Percentiles rank a stretch among this genome's conserved stretches.
Evolutionary conservation across 1,140 invertebrate species (phyloP).

Genomic region (Thrips palmi): DNA sequence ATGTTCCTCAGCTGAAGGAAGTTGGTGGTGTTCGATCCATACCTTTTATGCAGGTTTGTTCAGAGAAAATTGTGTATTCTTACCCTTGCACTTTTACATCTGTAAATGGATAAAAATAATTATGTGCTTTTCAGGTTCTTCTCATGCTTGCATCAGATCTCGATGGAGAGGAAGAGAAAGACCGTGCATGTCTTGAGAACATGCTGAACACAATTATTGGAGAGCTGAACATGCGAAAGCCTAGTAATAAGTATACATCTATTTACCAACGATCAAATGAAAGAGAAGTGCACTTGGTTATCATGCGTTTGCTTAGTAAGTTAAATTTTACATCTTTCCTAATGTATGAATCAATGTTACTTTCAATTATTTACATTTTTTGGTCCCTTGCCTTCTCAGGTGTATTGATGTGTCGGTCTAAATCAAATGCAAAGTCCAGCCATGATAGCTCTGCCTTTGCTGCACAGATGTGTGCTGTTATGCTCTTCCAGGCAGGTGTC

Average conservation of each 20-base stretch:
- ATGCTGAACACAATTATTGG: constrained; percentile 53
- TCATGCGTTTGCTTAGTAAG: constrained; percentile 62
- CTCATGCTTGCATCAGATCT: constrained; percentile 81
- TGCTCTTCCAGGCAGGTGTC: constrained; percentile 56
- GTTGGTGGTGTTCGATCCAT: constrained; percentile 66
- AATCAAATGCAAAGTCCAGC: constrained; percentile 32
- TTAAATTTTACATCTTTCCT: constrained; percentile 19
- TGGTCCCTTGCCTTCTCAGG: constrained; percentile 26
- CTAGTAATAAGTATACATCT: constrained; percentile 28
- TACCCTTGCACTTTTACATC: constrained; percentile 1
- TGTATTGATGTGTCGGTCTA: constrained; percentile 61
- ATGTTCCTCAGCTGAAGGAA: constrained; percentile 36
- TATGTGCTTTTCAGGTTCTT: constrained; percentile 38
- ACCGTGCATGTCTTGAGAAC: constrained; percentile 53
- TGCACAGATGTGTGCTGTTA: constrained; percentile 53
- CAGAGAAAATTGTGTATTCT: background rate
- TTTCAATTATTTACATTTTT: background rate
- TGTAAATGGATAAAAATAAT: constrained; percentile 3
- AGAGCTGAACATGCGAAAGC: constrained; percentile 55
- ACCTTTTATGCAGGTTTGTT: constrained; percentile 65
- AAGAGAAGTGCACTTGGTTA: constrained; percentile 68
- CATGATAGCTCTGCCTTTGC: constrained; percentile 47
- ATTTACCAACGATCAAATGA: constrained; percentile 38
- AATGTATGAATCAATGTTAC: constrained; percentile 3
- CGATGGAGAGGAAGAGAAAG: constrained; percentile 63